Base-by-base conservation (phyloP, 2,888 invertebrate genomes). In the Sphaerophoria taeniata region DNA sequence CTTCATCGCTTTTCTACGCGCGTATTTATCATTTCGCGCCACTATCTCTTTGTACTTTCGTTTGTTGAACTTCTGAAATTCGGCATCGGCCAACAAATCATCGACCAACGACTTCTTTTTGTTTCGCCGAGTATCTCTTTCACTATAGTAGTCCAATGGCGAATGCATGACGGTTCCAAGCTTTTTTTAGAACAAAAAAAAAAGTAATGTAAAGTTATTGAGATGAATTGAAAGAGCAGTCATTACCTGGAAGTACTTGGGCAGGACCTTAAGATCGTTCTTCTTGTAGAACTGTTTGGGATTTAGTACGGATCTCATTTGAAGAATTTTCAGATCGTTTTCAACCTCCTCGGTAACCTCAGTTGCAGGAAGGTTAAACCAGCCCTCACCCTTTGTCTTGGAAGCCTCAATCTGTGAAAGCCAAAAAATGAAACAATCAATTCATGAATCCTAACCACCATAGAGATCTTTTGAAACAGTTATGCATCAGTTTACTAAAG, bases 251-350 rank as follows among this genome's bases (percentile, higher is more conserved):
- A 99, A 99, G 91, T 97, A 98, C 92, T 98, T 99, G 0, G 99
- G 98, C 43, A 97, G 90, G 0, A 94, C 95, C 92, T 96, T 96
- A 87, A 96, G 93, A 90, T 98, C 97, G 91, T 97, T 98, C 89
- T 97, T 96, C 92, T 98, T 98, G 93, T 99, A 99, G 92, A 98
- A 99, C 88, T 95, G 95, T 91, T 98, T 98, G 0, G 98, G 97
- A 93, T 99, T 96, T 11, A 99, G 92, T 0, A 95, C 97, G 0
- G 97, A 96, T 88, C 99, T 94, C 98, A 99, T 98, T 92, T 97
- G 96, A 1, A 99, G 93, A 11, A 98, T 93, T 92, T 97, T 95
- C 11, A 99, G 93, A 92, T 99, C 98, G 89, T 95, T 96, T 91
- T 95, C 96, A 60, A 96, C 92, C 91, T 98, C 98, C 36, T 97